These are phyloP conservation scores for Meandrina meandrites DNA, from an alignment of 92 coral and sea anemone species.

Conservation along the genomic window DNA sequence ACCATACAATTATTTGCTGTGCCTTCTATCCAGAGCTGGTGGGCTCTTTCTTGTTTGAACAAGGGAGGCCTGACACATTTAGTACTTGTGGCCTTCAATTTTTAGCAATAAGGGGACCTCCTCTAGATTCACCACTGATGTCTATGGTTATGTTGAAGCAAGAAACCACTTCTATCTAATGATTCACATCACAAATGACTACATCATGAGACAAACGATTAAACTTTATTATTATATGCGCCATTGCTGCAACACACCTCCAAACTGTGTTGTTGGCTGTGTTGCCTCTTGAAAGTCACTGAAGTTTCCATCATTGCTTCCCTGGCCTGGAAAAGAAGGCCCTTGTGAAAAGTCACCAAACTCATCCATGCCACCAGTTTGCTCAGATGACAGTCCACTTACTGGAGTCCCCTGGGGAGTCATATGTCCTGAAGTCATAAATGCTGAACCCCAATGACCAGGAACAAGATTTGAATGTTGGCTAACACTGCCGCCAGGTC, in stretches of 20 bases:
- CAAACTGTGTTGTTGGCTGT: slow-evolving; percentile 26
- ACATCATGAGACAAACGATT: too few species aligned
- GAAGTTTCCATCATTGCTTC: slow-evolving; percentile 32
- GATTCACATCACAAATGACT: too few species aligned
- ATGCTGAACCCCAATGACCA: slow-evolving; percentile 41
- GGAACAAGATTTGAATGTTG: slow-evolving; percentile 15
- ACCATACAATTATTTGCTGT: too few species aligned
- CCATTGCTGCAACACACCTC: slow-evolving; percentile 23
- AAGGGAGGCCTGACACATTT: too few species aligned
- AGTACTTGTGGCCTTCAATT: too few species aligned
- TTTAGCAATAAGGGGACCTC: too few species aligned
- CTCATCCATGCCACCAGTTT: slow-evolving; percentile 33
- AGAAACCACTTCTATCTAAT: too few species aligned
- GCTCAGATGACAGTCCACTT: background rate
- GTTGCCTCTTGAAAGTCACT: slow-evolving; percentile 70
- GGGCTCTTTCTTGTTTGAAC: too few species aligned
- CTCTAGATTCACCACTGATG: too few species aligned
- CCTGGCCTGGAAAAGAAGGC: slow-evolving; percentile 31
- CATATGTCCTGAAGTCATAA: slow-evolving; percentile 29
- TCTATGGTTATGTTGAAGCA: too few species aligned
- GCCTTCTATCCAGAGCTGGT: too few species aligned
- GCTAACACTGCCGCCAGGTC: slow-evolving; percentile 68
- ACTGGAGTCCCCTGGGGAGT: slow-evolving; percentile 23
- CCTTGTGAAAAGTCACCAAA: slow-evolving; percentile 66
- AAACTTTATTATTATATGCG: too few species aligned